These are phyloP conservation scores for Hippocampus barbouri DNA, from an alignment of 2,113 vertebrate genomes.

Conservation along the genomic window DNA sequence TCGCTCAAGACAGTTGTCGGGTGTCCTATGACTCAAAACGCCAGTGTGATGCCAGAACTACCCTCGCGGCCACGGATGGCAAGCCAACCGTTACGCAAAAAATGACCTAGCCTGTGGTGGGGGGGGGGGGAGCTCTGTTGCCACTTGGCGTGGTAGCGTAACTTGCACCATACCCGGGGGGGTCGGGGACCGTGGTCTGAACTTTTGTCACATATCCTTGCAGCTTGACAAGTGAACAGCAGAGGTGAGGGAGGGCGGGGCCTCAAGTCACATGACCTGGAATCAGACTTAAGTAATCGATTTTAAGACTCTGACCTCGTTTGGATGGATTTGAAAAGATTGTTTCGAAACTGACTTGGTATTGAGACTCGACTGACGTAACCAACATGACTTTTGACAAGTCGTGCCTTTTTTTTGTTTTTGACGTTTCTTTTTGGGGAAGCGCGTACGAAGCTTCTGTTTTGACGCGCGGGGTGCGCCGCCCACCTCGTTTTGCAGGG, in stretches of 20 bases:
- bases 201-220: background rate
- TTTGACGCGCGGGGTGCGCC: too few species aligned
- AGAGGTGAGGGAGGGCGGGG: background rate
- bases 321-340: too few species aligned
- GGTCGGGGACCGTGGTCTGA: background rate
- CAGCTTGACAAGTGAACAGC: background rate
- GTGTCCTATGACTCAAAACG: slow-evolving; percentile 1
- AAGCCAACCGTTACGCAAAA: slow-evolving; percentile 15
- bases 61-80: slow-evolving; percentile 41
- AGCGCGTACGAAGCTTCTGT: too few species aligned
- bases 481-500: too few species aligned
- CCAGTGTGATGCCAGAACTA: slow-evolving; percentile 79
- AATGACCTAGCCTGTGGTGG: background rate
- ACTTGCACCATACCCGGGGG: background rate
- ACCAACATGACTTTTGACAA: too few species aligned
- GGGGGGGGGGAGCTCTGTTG: background rate
- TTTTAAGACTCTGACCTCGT: too few species aligned
- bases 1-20: slow-evolving; percentile 10
- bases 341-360: too few species aligned
- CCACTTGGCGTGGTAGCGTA: background rate
- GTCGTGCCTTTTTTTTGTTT: too few species aligned
- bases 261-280: background rate
- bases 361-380: too few species aligned
- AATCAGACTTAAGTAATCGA: background rate
- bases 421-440: too few species aligned